Evolutionary conservation across 2,888 invertebrate species (phyloP).

Genomic region (Drosophila trichaetosa): DNA sequence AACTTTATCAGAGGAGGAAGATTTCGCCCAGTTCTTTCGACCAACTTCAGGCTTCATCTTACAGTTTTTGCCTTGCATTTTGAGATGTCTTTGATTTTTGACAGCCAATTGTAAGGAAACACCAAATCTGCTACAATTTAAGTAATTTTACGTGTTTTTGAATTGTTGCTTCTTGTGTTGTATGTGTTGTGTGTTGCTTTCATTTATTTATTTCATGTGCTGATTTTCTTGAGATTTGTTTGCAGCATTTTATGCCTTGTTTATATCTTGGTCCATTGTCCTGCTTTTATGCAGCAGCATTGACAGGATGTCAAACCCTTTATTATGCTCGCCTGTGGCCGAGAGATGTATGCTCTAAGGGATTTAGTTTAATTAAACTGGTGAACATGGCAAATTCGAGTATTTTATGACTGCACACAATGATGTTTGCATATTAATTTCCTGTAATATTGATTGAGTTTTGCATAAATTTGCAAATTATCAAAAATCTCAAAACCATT

Average conservation of each 20-base stretch:
- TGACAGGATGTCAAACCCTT: slow-evolving; percentile 68
- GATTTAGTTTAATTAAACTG: slow-evolving; percentile 72
- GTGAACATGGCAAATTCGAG: slow-evolving; percentile 22
- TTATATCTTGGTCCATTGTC: not conserved
- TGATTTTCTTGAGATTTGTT: slow-evolving; percentile 46
- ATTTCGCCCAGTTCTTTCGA: slow-evolving; percentile 27
- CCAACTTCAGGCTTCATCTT: slow-evolving; percentile 10
- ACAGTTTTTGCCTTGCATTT: slow-evolving; percentile 29
- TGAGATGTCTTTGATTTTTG: slow-evolving; percentile 57
- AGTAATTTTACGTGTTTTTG: slow-evolving; percentile 72
- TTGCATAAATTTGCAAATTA: slow-evolving; percentile 51
- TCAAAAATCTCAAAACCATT: slow-evolving; percentile 6
- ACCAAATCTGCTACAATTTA: slow-evolving; percentile 46
- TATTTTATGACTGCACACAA: slow-evolving; percentile 23
- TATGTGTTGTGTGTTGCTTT: slow-evolving; percentile 33
- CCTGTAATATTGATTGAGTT: slow-evolving; percentile 60
- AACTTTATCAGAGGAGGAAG: slow-evolving; percentile 66
- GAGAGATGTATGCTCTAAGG: slow-evolving; percentile 17
- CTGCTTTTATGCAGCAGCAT: slow-evolving; percentile 10
- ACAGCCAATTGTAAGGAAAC: slow-evolving; percentile 51
- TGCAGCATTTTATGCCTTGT: slow-evolving; percentile 31
- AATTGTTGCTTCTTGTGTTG: slow-evolving; percentile 22
- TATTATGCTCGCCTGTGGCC: slow-evolving; percentile 35
- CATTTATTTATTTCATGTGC: slow-evolving; percentile 55
- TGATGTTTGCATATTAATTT: slow-evolving; percentile 63